A percentile compares a stretch with the other conserved stretches of the same genome.
phyloP scores from a whole-genome alignment of 2,113 vertebrate genomes.

The Cacatua alba region DNA sequence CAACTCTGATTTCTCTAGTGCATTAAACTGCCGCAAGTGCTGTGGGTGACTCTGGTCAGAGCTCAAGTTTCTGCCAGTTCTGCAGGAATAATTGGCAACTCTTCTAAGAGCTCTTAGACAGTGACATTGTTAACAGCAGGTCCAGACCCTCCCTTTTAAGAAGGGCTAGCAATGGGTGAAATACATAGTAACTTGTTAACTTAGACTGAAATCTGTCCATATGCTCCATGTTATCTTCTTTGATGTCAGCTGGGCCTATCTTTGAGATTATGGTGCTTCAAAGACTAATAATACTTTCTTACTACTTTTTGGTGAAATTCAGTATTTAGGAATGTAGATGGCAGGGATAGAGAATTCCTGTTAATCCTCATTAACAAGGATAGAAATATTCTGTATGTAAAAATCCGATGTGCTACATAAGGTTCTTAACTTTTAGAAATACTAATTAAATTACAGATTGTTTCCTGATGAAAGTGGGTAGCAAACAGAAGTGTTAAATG shows the following conservation, averaged over 20 bases:
- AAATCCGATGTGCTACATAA: background rate
- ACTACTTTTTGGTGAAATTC: background rate
- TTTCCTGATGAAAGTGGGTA: background rate
- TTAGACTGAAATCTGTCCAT: background rate
- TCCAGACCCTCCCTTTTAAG: background rate
- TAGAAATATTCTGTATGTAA: background rate
- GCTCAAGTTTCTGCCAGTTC: slow-evolving; percentile 53
- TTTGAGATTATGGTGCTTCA: background rate
- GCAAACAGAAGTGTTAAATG: background rate
- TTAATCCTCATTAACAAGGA: background rate
- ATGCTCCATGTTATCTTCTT: background rate
- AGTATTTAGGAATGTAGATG: background rate
- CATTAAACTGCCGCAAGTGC: slow-evolving; percentile 27
- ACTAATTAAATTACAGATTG: background rate
- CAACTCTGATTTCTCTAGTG: slow-evolving; percentile 63
- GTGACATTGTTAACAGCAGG: background rate
- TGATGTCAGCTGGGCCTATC: background rate
- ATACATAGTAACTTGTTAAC: background rate
- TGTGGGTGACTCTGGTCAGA: slow-evolving; percentile 13
- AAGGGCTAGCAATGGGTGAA: background rate
- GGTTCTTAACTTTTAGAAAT: background rate
- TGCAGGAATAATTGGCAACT: slow-evolving; percentile 24
- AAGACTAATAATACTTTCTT: background rate
- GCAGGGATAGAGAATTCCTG: background rate
- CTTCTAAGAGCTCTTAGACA: background rate